Percentiles rank a stretch among this genome's conserved stretches.
phyloP scores from a whole-genome alignment of 2,888 invertebrate species.

The Esperia sulphurella region DNA sequence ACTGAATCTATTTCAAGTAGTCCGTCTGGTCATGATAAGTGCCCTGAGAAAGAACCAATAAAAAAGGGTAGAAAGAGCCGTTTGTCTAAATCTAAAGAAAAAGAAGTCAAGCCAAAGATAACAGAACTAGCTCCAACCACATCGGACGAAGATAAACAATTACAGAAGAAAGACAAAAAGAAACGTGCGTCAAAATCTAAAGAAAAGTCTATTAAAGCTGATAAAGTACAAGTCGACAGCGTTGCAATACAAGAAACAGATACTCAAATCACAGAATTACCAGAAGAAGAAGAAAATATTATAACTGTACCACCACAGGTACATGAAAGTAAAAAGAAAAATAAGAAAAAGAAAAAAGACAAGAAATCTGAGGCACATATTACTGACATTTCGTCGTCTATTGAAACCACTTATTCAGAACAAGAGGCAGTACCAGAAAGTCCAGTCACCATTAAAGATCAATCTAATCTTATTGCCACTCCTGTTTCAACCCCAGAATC shows the following conservation, averaged over 20 bases:
- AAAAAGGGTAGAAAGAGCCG: constrained; percentile 47
- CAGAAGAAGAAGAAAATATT: not conserved
- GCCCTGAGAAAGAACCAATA: constrained; percentile 26
- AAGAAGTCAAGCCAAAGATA: constrained; percentile 44
- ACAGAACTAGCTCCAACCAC: constrained; percentile 28
- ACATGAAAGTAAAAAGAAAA: constrained; percentile 45
- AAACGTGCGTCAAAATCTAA: constrained; percentile 49
- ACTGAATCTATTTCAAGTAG: constrained; percentile 26
- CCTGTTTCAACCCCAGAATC: constrained; percentile 60
- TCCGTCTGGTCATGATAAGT: constrained; percentile 35
- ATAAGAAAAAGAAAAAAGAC: constrained; percentile 57
- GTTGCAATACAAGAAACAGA: constrained; percentile 15
- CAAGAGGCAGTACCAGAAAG: constrained; percentile 18
- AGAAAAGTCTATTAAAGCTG: constrained; percentile 28
- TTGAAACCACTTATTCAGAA: constrained; percentile 29
- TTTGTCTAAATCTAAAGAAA: constrained; percentile 61
- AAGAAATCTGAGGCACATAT: constrained; percentile 29
- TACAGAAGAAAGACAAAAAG: constrained; percentile 55
- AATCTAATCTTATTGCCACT: constrained; percentile 27
- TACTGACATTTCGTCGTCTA: constrained; percentile 22
- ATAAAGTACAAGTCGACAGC: constrained; percentile 14
- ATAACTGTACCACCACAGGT: not conserved
- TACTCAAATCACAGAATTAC: constrained; percentile 6
- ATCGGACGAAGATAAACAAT: constrained; percentile 45
- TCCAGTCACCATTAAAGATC: constrained; percentile 5